Evolutionary conservation across 2,888 invertebrate genomes (phyloP).

Genomic region (Chrysopilus asiliformis): DNA sequence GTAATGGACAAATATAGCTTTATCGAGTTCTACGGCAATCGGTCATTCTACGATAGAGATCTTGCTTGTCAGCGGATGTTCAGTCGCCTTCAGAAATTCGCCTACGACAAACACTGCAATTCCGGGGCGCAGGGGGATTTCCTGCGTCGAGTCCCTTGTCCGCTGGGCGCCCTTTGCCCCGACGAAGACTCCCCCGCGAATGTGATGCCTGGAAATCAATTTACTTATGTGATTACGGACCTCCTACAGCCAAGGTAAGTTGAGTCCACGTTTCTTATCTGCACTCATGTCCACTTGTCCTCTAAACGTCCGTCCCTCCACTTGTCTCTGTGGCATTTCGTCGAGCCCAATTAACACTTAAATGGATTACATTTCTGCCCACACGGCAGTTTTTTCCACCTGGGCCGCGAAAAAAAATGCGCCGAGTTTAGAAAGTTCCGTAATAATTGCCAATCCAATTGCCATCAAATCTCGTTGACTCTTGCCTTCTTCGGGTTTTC

Average conservation of each 20-base stretch:
- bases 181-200: slow-evolving; percentile 79
- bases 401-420: too few species aligned
- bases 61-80: slow-evolving; percentile 79
- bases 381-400: too few species aligned
- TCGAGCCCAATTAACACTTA: too few species aligned
- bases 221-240: slow-evolving; percentile 87
- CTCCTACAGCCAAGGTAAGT: slow-evolving; percentile 79
- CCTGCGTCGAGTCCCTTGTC: slow-evolving; percentile 75
- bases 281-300: too few species aligned
- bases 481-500: too few species aligned
- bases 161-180: slow-evolving; percentile 55
- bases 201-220: slow-evolving; percentile 79
- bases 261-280: too few species aligned
- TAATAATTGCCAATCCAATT: too few species aligned
- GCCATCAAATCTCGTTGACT: too few species aligned
- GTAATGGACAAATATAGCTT: slow-evolving; percentile 81
- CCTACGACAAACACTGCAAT: slow-evolving; percentile 76
- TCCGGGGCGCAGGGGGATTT: slow-evolving; percentile 52
- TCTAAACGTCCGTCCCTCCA: too few species aligned
- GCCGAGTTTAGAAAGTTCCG: too few species aligned
- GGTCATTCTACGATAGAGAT: slow-evolving; percentile 49
- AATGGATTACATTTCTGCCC: too few species aligned
- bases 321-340: too few species aligned
- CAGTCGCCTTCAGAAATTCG: slow-evolving; percentile 61
- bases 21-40: slow-evolving; percentile 77